A percentile compares a stretch with the other conserved stretches of the same genome.
These are phyloP conservation scores for Hyperoplus immaculatus DNA, from an alignment of 2,797 vertebrate genomes.

Conservation along the genomic window DNA sequence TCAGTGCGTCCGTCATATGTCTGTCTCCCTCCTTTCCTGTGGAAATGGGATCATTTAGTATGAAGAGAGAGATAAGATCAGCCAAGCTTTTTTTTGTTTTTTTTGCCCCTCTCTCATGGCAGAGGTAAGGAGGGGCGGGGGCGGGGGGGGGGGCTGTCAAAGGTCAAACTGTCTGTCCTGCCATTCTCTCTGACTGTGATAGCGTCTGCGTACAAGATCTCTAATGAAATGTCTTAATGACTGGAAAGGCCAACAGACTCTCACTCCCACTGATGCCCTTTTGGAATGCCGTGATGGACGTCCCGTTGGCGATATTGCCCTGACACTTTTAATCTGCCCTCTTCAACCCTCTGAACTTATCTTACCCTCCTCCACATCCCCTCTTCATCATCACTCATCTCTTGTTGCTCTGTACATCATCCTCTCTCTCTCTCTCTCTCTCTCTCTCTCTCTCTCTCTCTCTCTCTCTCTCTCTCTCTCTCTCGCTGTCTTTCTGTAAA, in stretches of 20 bases:
- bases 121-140: background rate
- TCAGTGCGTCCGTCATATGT: constrained; percentile 44
- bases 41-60: constrained; percentile 76
- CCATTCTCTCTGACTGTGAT: constrained; percentile 31
- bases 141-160: background rate
- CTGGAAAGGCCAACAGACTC: constrained; percentile 23
- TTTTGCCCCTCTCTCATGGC: constrained; percentile 2
- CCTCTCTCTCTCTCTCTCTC: background rate
- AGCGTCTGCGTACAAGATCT: constrained; percentile 18
- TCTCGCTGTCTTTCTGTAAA: constrained; percentile 7
- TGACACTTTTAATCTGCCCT: constrained; percentile 41
- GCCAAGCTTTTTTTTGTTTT: constrained; percentile 38
- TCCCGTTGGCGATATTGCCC: constrained; percentile 23
- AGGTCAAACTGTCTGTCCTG: constrained; percentile 52
- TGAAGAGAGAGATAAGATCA: constrained; percentile 67
- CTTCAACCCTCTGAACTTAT: constrained; percentile 24
- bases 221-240: constrained; percentile 47
- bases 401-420: background rate
- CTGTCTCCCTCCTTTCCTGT: constrained; percentile 66
- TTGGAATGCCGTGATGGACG: constrained; percentile 33
- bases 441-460: constrained; percentile 19
- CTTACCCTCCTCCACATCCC: constrained; percentile 31
- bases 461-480: constrained; percentile 14
- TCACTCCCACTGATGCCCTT: constrained; percentile 46
- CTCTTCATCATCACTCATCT: constrained; percentile 49